A percentile compares a stretch with the other conserved stretches of the same genome.
Evolutionary conservation across 2,888 invertebrate species (phyloP).

Genomic region (Caenorhabditis macrosperma): DNA sequence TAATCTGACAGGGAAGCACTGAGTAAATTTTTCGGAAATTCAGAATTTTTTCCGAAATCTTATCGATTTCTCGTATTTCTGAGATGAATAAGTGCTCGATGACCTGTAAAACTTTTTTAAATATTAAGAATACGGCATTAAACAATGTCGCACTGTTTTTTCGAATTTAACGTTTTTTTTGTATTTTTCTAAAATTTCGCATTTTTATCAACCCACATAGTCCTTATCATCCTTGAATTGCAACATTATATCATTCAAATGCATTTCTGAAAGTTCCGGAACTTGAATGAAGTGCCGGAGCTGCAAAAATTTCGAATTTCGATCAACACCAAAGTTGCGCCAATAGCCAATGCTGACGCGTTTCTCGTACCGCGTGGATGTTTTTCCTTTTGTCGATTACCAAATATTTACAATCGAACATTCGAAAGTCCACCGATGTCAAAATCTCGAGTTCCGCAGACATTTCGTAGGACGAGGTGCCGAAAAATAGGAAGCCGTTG

Average conservation of each 20-base stretch:
- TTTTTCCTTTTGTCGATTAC: constrained; percentile 23
- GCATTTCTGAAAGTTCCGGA: constrained; percentile 5
- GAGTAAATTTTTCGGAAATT: constrained; percentile 4
- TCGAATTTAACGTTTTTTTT: background rate
- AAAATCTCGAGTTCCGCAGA: constrained; percentile 18
- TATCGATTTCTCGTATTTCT: constrained; percentile 2
- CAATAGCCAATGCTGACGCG: background rate
- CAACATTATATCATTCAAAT: constrained; percentile 13
- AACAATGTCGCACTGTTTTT: no score
- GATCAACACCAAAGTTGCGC: background rate
- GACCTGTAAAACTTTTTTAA: constrained; percentile 8
- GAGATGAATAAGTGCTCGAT: constrained; percentile 25
- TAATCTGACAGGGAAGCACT: constrained; percentile 17
- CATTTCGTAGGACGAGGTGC: constrained; percentile 27
- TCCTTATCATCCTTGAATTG: constrained; percentile 34
- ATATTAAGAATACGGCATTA: background rate
- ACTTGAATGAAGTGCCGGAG: constrained; percentile 3
- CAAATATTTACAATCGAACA: constrained; percentile 25
- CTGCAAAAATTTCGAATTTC: background rate
- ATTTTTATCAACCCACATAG: background rate
- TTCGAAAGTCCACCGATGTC: constrained; percentile 14
- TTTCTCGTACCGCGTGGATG: constrained; percentile 4
- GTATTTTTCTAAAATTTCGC: background rate
- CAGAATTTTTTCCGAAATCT: constrained; percentile 8
- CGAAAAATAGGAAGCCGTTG: constrained; percentile 35